Conservation (phyloP, 2,797 vertebrate genomes). For the Picus viridis region DNA sequence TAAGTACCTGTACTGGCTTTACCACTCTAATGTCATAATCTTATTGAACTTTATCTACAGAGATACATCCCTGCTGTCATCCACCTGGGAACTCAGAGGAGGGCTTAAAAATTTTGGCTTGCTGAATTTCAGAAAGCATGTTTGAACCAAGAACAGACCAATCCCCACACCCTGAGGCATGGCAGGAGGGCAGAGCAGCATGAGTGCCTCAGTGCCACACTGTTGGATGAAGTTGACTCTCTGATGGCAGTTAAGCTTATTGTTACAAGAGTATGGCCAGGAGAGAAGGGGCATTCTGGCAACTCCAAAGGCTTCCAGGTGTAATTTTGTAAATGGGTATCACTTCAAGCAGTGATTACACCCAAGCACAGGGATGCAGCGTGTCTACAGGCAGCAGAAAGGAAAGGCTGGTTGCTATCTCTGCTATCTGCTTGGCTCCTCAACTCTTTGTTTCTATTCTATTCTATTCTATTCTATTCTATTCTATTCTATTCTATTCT, state of each 20-base stretch:
- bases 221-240: background rate
- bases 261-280: rapidly evolving
- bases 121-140: background rate
- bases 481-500: no score
- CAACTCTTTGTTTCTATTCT: background rate
- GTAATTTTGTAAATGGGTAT: background rate
- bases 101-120: background rate
- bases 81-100: background rate
- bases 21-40: background rate
- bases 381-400: background rate
- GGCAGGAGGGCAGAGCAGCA: background rate
- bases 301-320: background rate
- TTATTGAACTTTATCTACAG: background rate
- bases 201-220: no score
- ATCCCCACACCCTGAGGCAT: background rate
- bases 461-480: no score
- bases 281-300: background rate
- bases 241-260: background rate
- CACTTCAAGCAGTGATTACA: background rate
- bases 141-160: background rate
- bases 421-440: background rate
- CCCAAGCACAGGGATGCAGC: rapidly evolving
- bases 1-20: background rate
- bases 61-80: background rate
- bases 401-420: background rate